Conservation (phyloP, 2,888 invertebrate genomes). For the Coleophora deauratella region DNA sequence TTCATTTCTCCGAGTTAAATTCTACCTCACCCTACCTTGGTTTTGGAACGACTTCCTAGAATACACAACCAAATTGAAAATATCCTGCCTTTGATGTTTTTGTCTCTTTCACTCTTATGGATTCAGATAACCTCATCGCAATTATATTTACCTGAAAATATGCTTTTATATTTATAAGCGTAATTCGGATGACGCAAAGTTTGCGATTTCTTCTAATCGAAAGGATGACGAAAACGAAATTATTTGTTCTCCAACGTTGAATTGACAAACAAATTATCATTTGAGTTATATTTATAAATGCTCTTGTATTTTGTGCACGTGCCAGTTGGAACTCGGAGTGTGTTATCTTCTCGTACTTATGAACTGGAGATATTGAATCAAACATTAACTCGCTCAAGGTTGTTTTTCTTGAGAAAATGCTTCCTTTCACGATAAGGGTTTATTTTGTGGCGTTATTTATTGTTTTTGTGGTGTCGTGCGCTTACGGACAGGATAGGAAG, state of each 20-base stretch:
- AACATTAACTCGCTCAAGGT: slow-evolving; percentile 24
- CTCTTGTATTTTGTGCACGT: slow-evolving; percentile 1
- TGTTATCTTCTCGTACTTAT: slow-evolving; percentile 16
- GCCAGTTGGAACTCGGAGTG: slow-evolving; percentile 7
- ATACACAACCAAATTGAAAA: too few relatives aligned
- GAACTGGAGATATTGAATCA: too few relatives aligned
- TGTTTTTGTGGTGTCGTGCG: slow-evolving; percentile 30
- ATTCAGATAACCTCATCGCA: too few relatives aligned
- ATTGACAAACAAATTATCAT: slow-evolving; percentile 3
- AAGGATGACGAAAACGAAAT: too few relatives aligned
- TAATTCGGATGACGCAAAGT: slow-evolving; percentile 1
- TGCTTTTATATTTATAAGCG: too few relatives aligned
- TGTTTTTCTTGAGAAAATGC: slow-evolving; percentile 32
- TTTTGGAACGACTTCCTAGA: too few relatives aligned
- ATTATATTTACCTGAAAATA: too few relatives aligned
- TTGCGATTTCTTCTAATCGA: slow-evolving; percentile 2
- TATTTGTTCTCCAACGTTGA: too few relatives aligned
- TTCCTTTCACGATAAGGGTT: slow-evolving; percentile 42
- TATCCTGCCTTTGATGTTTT: too few relatives aligned
- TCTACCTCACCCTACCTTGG: too few relatives aligned
- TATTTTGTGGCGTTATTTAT: slow-evolving; percentile 33
- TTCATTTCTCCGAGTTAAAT: too few relatives aligned
- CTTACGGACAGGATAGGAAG: slow-evolving; percentile 49
- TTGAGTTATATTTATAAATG: not conserved
- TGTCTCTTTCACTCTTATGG: too few relatives aligned